Conservation (phyloP, 2,888 invertebrate species). For the Pseudococcus jackbeardsleyi region DNA sequence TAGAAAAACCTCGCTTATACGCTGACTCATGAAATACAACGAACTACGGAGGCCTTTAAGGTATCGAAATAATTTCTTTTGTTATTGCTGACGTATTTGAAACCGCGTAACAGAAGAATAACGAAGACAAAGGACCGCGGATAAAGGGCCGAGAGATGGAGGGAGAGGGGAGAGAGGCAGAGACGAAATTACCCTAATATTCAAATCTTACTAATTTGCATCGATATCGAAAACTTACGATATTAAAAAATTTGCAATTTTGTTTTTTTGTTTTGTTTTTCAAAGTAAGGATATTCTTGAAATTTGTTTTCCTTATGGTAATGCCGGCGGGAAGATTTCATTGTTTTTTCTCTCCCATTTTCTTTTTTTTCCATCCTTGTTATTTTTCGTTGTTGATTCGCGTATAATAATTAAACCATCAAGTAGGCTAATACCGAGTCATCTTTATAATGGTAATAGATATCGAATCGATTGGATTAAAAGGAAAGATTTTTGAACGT, state of each 20-base stretch:
- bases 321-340: neutral
- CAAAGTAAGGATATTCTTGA: neutral
- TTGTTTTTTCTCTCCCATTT: neutral
- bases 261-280: neutral
- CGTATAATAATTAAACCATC: neutral
- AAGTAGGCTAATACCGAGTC: neutral
- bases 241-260: slow-evolving; percentile 47
- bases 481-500: neutral
- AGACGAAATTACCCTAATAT: slow-evolving; percentile 25
- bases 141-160: neutral
- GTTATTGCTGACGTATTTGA: slow-evolving; percentile 8
- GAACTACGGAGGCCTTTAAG: neutral
- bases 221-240: slow-evolving; percentile 38
- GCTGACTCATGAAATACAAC: slow-evolving; percentile 12
- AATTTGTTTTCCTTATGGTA: slow-evolving; percentile 20
- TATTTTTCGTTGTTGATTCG: slow-evolving; percentile 1
- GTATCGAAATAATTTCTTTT: slow-evolving; percentile 35
- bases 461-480: neutral
- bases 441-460: neutral
- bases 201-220: slow-evolving; percentile 44
- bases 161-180: neutral
- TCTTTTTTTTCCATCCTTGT: neutral
- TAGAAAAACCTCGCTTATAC: neutral
- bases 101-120: neutral
- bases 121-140: neutral